Evolutionary conservation across 2,113 vertebrate species (phyloP), one percentile per base, ranked within the genome.

Genomic region (Peucedramus taeniatus): DNA sequence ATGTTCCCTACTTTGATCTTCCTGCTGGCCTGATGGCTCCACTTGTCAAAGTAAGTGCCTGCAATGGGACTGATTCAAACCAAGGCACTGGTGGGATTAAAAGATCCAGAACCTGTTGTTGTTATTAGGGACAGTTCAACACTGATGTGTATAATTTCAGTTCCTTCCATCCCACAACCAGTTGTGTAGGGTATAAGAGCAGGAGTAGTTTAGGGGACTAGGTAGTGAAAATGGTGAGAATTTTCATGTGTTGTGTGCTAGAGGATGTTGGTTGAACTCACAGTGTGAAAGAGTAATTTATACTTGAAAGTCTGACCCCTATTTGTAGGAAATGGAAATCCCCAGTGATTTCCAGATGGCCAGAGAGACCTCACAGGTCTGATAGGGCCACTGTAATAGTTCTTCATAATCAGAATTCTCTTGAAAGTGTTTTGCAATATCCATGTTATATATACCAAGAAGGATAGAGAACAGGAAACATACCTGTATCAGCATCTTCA

Each of bases 1-100:
- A 99, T 0, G 99, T 99, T 13, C 99, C 99, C 49, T 99, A 99
- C 97, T 99, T 99, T 2, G 99, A 99, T 66, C 98, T 99, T n/a
- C 99, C 99, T 1, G 99, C 99, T 0, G 99, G 99, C 30, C 98
- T 99, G 57, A 99, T 99, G 99, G 99, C 99, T 35, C 99, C 99
- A 0, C 98, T 99, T 1, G 99, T 99, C 54, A 99, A 99, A 97
- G 99, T 99, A 93, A 92, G 96, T 63, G 57, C 23, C 80, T 17
- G 63, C 30, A 11, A 0, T 4, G 40, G 20, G 45, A 16, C 17
- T 28, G 45, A 7, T 35, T 37, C n/a, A 59, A 26, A 37, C n/a
- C n/a, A 17, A 26, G n/a, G 12, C 54, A 15, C 8, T 5, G 17
- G 19, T 28, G 19, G 31, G 10, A 13, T 24, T 44, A 4, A 54